Percentiles rank a stretch among this genome's conserved stretches.
These are phyloP conservation scores for Tetragonula carbonaria DNA, from an alignment of 2,888 invertebrate genomes.

Conservation along the genomic window DNA sequence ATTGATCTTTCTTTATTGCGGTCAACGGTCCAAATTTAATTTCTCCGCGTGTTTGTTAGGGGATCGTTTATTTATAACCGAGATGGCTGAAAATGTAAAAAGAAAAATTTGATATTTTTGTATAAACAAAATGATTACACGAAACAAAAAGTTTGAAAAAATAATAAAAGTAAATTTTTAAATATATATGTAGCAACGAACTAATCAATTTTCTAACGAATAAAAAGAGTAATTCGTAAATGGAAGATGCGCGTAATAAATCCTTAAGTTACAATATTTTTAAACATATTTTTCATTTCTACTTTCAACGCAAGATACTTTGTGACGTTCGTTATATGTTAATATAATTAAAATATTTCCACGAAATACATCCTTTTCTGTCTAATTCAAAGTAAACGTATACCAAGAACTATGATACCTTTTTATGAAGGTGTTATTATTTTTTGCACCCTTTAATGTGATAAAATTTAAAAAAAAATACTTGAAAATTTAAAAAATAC, in stretches of 20 bases:
- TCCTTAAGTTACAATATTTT: no score
- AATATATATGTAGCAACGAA: background rate
- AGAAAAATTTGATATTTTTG: background rate
- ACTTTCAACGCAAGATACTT: no score
- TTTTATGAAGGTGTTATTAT: background rate
- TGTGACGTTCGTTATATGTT: no score
- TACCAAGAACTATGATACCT: no score
- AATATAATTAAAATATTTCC: no score
- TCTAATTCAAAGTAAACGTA: no score
- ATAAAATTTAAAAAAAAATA: background rate
- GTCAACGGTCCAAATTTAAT: background rate
- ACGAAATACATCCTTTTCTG: no score
- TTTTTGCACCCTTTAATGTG: background rate
- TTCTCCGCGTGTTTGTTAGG: background rate
- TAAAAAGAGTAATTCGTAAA: no score
- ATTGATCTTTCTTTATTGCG: constrained; percentile 23
- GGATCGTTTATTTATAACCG: constrained; percentile 2
- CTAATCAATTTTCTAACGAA: no score
- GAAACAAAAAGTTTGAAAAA: background rate
- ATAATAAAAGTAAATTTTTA: background rate
- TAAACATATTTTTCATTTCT: no score
- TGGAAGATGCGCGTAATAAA: no score
- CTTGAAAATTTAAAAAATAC: background rate
- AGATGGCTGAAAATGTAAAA: background rate
- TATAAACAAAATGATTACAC: background rate